Percentiles rank a stretch among this genome's conserved stretches.
Conservation (phyloP, 2,797 vertebrate genomes). For the Otolemur crassicaudatus region DNA sequence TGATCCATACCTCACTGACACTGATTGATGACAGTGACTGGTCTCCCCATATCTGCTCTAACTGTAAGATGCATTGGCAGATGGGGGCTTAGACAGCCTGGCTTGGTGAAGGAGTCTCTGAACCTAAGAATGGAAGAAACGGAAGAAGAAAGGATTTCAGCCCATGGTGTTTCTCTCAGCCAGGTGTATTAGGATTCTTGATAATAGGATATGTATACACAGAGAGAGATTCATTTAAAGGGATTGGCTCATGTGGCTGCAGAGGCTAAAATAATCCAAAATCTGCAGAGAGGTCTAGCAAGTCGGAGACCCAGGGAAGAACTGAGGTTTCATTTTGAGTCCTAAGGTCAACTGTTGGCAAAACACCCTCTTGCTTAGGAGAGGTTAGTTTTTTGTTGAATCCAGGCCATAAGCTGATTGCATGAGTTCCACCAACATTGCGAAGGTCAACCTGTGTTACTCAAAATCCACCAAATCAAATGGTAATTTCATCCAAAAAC, state of each 20-base stretch:
- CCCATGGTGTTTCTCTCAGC: background rate
- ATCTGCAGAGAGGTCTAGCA: background rate
- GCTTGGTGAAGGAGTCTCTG: background rate
- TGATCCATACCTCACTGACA: background rate
- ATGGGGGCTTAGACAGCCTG: background rate
- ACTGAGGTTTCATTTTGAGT: rapidly evolving
- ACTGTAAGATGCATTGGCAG: background rate
- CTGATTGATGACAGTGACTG: background rate
- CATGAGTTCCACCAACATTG: background rate
- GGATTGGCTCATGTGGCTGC: too few species aligned
- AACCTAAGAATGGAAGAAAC: background rate
- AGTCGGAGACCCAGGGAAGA: background rate
- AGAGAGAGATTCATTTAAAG: background rate
- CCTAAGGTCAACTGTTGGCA: background rate
- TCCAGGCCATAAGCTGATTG: background rate
- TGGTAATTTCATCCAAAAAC: background rate
- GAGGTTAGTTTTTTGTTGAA: background rate
- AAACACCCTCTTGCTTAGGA: background rate
- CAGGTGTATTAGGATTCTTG: background rate
- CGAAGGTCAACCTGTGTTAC: background rate
- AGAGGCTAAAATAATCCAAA: background rate
- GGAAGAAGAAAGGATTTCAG: background rate
- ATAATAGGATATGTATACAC: too few species aligned
- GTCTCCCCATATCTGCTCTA: background rate
- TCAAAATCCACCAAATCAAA: background rate